Base-by-base conservation (phyloP, 1,140 invertebrate genomes). In the Drosophila sturtevanti region DNA sequence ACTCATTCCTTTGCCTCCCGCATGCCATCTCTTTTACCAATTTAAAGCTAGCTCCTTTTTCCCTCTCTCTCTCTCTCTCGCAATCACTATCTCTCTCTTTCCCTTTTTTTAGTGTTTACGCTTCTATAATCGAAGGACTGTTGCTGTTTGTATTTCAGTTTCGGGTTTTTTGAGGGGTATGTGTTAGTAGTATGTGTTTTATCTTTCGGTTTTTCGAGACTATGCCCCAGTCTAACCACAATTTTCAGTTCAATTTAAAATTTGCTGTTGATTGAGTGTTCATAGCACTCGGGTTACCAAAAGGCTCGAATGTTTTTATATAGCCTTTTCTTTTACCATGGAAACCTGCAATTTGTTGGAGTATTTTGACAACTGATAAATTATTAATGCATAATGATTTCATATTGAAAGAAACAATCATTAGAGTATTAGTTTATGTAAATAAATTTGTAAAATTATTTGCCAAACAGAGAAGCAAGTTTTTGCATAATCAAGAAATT, bases 161-260 rank as follows among this genome's bases (percentile, higher is more conserved):
- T 22, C 22, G 44, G 70, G 56, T 31, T 64, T 31, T n/a, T n/a
- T n/a, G n/a, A n/a, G n/a, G 14, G 27, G 16, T 18, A 3, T 48
- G 41, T 59, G 24, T 27, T 54, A 34, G 48, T 54, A 34, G 48
- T 62, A 58, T 31, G 24, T 27, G 10, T 22, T 64, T 64, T 70
- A 55, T 56, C 37, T 54, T 64, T 55, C 21, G 44, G 24, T 59
- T 59, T 65, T 64, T 65, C 61, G 41, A 67, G 48, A 54, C 22
- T 5, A 12, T 48, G 58, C 51, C 16, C n/a, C 4, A 4, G 18
- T 16, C 41, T 54, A 74, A 79, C 82, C 82, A 55, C 79, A 89
- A 74, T 79, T 73, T 85, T 75, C 66, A 78, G 68, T 86, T 79
- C 67, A 77, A 87, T 79, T 87, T 68, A 71, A 89, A 87, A 55